Percentiles rank a stretch among this genome's conserved stretches.
These are phyloP conservation scores for Colletes gigas DNA, from an alignment of 1,140 invertebrate species.

Conservation along the genomic window DNA sequence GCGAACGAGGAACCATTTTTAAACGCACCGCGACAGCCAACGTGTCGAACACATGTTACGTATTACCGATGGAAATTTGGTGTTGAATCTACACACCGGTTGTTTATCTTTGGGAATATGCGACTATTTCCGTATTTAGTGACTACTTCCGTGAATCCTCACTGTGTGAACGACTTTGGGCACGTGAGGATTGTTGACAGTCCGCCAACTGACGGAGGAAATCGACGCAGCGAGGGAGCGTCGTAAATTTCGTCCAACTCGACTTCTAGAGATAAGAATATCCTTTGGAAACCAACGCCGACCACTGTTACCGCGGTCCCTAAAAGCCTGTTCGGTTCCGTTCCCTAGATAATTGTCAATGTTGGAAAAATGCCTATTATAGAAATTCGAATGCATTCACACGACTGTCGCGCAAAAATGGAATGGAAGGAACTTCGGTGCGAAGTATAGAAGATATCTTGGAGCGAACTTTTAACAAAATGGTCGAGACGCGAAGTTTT, in stretches of 20 bases:
- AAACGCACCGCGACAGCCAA: too few relatives aligned
- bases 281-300: not conserved
- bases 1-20: too few relatives aligned
- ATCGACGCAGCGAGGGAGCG: not conserved
- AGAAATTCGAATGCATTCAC: too few relatives aligned
- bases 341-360: too few relatives aligned
- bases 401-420: too few relatives aligned
- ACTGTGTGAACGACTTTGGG: not conserved
- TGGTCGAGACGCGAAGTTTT: not conserved
- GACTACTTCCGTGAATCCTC: conserved; percentile 26
- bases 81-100: conserved; percentile 37
- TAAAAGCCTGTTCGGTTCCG: not conserved
- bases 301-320: not conserved
- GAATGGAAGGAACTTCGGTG: too few relatives aligned
- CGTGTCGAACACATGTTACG: conserved; percentile 60
- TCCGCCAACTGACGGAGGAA: conserved; percentile 32
- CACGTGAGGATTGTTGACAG: conserved; percentile 20
- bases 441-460: too few relatives aligned
- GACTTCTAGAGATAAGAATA: not conserved
- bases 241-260: conserved; percentile 11
- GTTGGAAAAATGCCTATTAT: too few relatives aligned
- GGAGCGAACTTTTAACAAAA: too few relatives aligned
- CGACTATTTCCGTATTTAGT: conserved; percentile 47
- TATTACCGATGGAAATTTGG: conserved; percentile 56
- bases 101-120: conserved; percentile 61